A percentile compares a stretch with the other conserved stretches of the same genome.
These are phyloP conservation scores for Tenthredo mesomela DNA, from an alignment of 2,888 invertebrate genomes.

Conservation along the genomic window DNA sequence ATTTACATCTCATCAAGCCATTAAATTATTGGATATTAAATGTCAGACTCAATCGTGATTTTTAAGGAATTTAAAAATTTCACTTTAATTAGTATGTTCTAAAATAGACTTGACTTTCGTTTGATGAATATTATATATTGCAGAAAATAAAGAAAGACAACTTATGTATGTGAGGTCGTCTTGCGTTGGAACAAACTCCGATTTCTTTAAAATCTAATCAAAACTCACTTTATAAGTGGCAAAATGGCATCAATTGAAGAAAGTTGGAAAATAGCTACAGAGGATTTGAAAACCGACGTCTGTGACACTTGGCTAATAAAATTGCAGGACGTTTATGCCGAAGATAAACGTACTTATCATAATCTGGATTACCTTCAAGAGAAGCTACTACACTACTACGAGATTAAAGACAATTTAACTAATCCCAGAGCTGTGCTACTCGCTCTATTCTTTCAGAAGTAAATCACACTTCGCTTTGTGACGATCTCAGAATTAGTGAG, in stretches of 20 bases:
- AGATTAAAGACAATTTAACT: constrained; percentile 77
- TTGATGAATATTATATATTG: not conserved
- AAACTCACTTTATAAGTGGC: not conserved
- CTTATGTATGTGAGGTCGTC: constrained; percentile 31
- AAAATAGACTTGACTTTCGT: not conserved
- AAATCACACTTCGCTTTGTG: constrained; percentile 64
- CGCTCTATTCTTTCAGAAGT: constrained; percentile 82
- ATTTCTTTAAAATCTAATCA: not conserved
- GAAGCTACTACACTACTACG: constrained; percentile 77
- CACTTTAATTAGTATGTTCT: not conserved
- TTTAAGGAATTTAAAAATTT: not conserved
- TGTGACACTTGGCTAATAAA: constrained; percentile 76
- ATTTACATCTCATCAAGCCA: not conserved
- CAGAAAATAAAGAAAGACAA: not conserved
- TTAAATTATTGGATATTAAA: not conserved
- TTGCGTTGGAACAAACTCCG: constrained; percentile 7
- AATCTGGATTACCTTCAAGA: constrained; percentile 78
- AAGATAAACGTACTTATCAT: constrained; percentile 78
- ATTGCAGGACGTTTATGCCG: constrained; percentile 76
- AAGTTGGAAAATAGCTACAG: constrained; percentile 75
- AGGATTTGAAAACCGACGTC: constrained; percentile 68
- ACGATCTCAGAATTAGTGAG: not conserved
- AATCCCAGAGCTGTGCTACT: constrained; percentile 78
- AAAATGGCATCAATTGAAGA: constrained; percentile 72
- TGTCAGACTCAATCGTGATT: not conserved